Evolutionary conservation across 2,113 vertebrate genomes (phyloP), one percentile per base, ranked within the genome.

Genomic region (Cyprinodon tularosa): DNA sequence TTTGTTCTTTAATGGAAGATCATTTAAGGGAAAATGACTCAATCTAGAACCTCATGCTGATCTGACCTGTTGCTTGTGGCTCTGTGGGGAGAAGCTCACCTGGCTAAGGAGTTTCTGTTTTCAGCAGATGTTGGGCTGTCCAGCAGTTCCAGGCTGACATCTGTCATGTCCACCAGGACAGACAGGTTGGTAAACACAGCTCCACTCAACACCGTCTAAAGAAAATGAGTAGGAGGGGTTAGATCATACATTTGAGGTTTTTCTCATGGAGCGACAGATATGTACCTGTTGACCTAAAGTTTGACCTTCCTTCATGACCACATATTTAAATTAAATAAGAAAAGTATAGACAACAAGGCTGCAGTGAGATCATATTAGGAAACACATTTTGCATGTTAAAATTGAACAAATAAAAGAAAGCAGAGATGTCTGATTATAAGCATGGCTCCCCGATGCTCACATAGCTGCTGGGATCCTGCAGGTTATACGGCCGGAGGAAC

Each of bases 141-240:
- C 72, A 96, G 91, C 59, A 99, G 93, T 79, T 99, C 98, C 93
- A 99, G 92, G 76, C 97, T 99, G 57, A 99, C 98, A 12, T 98
- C 96, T 69, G 97, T 96, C 97, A 99, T 98, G 76, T 98, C 96
- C 37, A 99, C 92, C 67, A 99, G 93, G 89, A 99, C 96, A 0
- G 96, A 97, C 85, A 98, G 88, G 68, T 88, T 93, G 1, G 96
- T 97, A 73, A 96, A 99, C 5, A 99, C 98, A 37, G 98, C 97
- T 78, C 98, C 98, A 78, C 96, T 98, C 75, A 99, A 86, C 77
- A 99, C 95, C 59, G 98, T 99, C 98, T 99, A 87, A 15, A 66
- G 12, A 66, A 4, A 81, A 14, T 42, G 42, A 9, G 42, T 2
- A 12, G 9, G 44, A 12, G 44, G 9, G 9, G 44, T 45, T 12